Conservation (phyloP, 2,113 vertebrate genomes). For the Rhinolophus ferrumequinum region DNA sequence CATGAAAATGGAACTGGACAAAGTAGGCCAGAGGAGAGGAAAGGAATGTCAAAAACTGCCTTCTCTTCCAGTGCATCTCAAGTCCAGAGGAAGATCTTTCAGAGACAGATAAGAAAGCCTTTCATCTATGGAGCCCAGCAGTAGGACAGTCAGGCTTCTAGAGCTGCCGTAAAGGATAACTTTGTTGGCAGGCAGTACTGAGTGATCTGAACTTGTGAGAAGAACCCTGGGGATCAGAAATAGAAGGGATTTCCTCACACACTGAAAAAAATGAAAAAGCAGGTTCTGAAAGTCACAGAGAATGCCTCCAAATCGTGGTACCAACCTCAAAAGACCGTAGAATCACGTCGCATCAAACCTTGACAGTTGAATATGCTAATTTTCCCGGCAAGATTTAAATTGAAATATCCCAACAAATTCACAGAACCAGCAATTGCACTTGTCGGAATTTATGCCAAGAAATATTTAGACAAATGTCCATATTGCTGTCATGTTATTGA, state of each 20-base stretch:
- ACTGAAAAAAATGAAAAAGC: neutral
- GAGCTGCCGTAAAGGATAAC: neutral
- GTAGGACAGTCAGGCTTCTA: neutral
- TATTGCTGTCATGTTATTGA: neutral
- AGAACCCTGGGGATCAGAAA: neutral
- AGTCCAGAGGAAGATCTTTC: neutral
- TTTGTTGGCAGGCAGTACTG: neutral
- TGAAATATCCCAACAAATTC: neutral
- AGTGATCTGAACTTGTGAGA: neutral
- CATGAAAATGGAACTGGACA: neutral
- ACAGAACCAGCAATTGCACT: neutral
- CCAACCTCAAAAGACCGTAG: neutral
- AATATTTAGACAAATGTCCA: conserved; percentile 4
- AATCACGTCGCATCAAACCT: neutral
- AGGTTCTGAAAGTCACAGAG: neutral
- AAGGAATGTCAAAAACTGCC: neutral
- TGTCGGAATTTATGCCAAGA: neutral
- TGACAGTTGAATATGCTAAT: neutral
- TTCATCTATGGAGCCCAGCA: neutral
- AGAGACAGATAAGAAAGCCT: neutral
- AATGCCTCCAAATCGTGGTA: neutral
- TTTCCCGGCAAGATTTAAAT: neutral
- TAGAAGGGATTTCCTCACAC: neutral
- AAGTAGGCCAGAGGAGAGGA: neutral
- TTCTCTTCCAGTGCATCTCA: neutral